These are phyloP conservation scores for Pectinophora gossypiella DNA, from an alignment of 1,140 invertebrate genomes.

Conservation along the genomic window DNA sequence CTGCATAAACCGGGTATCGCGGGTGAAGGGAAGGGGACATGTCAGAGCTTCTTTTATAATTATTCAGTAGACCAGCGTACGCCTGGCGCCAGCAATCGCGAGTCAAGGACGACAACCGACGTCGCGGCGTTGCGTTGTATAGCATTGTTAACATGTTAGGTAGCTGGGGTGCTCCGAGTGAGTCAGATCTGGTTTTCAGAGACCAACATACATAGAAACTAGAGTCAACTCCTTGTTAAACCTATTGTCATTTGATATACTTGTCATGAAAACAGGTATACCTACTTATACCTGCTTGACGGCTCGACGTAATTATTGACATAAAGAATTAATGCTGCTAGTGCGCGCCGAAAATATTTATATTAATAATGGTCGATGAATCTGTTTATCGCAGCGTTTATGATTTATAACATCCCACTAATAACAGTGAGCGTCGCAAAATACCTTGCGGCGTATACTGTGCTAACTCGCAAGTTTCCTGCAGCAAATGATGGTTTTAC, in stretches of 20 bases:
- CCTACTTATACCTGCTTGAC: too few relatives aligned
- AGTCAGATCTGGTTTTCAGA: neutral
- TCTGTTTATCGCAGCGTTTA: too few relatives aligned
- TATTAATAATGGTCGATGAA: too few relatives aligned
- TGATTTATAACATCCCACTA: neutral
- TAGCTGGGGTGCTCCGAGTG: neutral
- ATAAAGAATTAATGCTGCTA: too few relatives aligned
- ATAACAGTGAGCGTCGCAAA: neutral
- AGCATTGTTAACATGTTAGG: conserved; percentile 6
- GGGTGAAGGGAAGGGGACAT: neutral
- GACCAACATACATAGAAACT: neutral
- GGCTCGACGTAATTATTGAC: too few relatives aligned
- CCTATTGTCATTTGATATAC: neutral
- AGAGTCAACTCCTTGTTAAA: neutral
- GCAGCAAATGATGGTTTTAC: neutral
- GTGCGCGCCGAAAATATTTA: too few relatives aligned
- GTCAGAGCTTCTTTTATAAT: neutral
- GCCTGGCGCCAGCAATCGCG: conserved; percentile 37
- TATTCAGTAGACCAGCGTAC: neutral
- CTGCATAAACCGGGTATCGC: too few relatives aligned
- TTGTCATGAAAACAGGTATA: neutral
- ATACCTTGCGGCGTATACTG: neutral
- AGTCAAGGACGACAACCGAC: conserved; percentile 42
- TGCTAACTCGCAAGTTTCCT: neutral
- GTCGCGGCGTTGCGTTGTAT: conserved; percentile 18